Percentiles rank a stretch among this genome's conserved stretches.
phyloP scores from a whole-genome alignment of 2,888 invertebrate genomes.

The Eristalis tenax region DNA sequence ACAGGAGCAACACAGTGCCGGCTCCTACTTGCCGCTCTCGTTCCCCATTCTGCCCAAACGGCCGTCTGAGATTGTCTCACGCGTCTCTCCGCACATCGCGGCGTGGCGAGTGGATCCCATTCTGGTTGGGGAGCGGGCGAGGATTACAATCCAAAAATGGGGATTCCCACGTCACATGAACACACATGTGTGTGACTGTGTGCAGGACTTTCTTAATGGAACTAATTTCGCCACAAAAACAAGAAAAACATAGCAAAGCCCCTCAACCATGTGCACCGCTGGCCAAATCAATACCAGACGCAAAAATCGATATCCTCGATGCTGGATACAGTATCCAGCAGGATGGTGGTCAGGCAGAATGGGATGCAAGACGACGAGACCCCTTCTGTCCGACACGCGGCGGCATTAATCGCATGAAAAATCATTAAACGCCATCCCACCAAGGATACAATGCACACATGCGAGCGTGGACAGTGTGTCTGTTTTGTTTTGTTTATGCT shows the following conservation, averaged over 20 bases:
- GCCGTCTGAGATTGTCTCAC: conserved; percentile 29
- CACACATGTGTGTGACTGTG: background rate
- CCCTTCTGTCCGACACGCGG: conserved; percentile 31
- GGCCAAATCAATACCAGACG: conserved; percentile 66
- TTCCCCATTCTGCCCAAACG: conserved; percentile 3
- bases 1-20: conserved; percentile 20
- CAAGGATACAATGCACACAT: conserved; percentile 33
- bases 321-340: conserved; percentile 15
- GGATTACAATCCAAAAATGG: conserved; percentile 49
- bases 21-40: background rate
- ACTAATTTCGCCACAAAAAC: conserved; percentile 69
- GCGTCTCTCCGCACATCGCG: background rate
- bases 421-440: conserved; percentile 48
- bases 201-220: conserved; percentile 39
- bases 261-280: conserved; percentile 32
- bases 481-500: conserved; percentile 42
- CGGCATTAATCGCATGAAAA: conserved; percentile 51
- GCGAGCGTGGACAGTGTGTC: background rate
- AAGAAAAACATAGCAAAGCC: conserved; percentile 30
- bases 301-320: conserved; percentile 68
- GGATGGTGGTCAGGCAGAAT: conserved; percentile 19
- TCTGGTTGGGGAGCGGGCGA: background rate
- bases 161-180: conserved; percentile 9
- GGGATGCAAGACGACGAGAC: conserved; percentile 21
- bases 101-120: conserved; percentile 55